phyloP scores from a whole-genome alignment of 2,888 invertebrate genomes.

The Elegia similella region DNA sequence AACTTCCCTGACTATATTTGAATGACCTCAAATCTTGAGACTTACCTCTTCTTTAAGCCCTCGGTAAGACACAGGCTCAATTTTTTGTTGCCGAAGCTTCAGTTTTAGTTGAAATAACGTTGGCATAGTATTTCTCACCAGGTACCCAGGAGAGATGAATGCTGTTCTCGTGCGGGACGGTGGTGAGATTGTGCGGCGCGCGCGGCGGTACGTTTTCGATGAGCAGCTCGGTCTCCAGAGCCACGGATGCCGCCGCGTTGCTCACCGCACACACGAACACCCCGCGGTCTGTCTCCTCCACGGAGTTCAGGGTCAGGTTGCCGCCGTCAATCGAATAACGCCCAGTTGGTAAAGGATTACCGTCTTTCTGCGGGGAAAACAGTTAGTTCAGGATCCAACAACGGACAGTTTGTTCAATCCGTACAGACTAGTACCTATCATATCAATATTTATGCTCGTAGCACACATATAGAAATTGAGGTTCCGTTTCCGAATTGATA shows the following conservation, averaged over 20 bases:
- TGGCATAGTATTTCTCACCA: conserved; percentile 45
- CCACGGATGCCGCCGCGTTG: conserved; percentile 94
- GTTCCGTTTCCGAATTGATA: too few relatives aligned
- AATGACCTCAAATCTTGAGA: too few relatives aligned
- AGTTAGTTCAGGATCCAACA: background rate
- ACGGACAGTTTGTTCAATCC: too few relatives aligned
- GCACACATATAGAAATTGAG: too few relatives aligned
- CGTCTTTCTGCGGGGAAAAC: conserved; percentile 84
- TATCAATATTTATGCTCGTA: too few relatives aligned
- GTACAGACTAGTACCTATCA: too few relatives aligned
- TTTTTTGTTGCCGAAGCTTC: background rate
- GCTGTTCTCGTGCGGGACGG: conserved; percentile 85
- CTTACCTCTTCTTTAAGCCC: too few relatives aligned
- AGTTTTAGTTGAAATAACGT: background rate
- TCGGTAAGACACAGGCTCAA: too few relatives aligned
- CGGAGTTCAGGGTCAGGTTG: conserved; percentile 90
- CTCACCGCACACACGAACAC: conserved; percentile 91
- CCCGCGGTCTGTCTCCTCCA: conserved; percentile 93
- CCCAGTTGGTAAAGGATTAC: conserved; percentile 84
- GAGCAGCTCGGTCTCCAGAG: conserved; percentile 89
- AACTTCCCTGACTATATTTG: too few relatives aligned
- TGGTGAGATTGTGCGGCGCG: conserved; percentile 93
- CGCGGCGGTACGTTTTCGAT: conserved; percentile 94
- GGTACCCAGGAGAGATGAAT: conserved; percentile 93
- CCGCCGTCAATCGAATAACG: conserved; percentile 86